A percentile compares a stretch with the other conserved stretches of the same genome.
These are phyloP conservation scores for Ondatra zibethicus DNA, from an alignment of 2,113 vertebrate genomes.

Conservation along the genomic window DNA sequence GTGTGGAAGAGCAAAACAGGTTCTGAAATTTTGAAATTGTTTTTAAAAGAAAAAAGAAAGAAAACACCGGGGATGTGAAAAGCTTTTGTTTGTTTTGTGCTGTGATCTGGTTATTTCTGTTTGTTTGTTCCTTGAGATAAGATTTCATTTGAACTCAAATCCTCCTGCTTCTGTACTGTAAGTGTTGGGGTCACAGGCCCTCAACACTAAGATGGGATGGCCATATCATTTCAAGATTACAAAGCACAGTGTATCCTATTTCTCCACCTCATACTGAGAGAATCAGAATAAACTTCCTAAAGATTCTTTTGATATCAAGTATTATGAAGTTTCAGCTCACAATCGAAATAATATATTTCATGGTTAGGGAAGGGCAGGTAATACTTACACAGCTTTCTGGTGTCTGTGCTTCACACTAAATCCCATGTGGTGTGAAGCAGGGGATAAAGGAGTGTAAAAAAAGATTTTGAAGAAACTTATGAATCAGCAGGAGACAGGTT, in stretches of 20 bases:
- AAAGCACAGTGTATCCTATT: background rate
- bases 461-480: background rate
- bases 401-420: background rate
- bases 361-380: background rate
- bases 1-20: background rate
- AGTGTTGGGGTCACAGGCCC: background rate
- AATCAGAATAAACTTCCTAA: background rate
- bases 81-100: background rate
- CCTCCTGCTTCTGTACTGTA: background rate
- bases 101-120: background rate
- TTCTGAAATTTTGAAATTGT: background rate
- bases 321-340: background rate
- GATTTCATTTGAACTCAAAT: background rate
- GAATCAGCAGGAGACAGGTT: background rate
- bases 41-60: background rate
- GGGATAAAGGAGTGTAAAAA: background rate
- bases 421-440: background rate
- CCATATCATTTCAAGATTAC: background rate
- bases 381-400: background rate
- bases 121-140: background rate
- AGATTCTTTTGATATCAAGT: background rate
- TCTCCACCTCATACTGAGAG: background rate
- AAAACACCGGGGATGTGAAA: background rate
- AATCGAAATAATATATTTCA: background rate
- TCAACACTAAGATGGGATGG: background rate